A percentile compares a stretch with the other conserved stretches of the same genome.
phyloP scores from a whole-genome alignment of 2,113 vertebrate genomes.

The Oenanthe melanoleuca region DNA sequence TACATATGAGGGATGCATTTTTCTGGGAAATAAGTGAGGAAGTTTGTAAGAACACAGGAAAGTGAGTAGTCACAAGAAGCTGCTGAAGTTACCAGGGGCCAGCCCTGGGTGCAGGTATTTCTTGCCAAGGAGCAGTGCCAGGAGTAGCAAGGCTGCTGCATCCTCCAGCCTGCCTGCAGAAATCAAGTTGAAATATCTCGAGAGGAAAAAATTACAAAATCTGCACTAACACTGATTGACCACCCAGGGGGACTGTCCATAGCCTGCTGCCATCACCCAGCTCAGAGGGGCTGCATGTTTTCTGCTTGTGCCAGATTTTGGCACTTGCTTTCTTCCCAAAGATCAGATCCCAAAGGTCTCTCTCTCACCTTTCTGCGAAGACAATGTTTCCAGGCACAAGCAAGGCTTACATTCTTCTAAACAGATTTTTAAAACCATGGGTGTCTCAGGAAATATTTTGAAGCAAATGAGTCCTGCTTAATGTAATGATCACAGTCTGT shows the following conservation, averaged over 20 bases:
- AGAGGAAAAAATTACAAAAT: neutral
- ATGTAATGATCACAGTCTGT: neutral
- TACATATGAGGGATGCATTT: neutral
- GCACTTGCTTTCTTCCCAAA: neutral
- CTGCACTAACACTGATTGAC: fast-evolving
- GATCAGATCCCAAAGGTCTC: neutral
- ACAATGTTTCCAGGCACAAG: neutral
- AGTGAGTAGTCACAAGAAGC: neutral
- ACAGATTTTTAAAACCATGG: neutral
- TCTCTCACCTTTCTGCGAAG: neutral
- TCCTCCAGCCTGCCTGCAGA: fast-evolving
- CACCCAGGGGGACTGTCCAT: fast-evolving
- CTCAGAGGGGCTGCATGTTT: neutral
- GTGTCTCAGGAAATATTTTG: neutral
- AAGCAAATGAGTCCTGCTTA: neutral
- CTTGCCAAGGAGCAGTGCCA: neutral
- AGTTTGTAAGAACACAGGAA: neutral
- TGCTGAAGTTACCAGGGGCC: neutral
- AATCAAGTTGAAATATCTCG: neutral
- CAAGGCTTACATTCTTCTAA: neutral
- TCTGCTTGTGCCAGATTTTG: neutral
- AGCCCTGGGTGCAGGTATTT: neutral
- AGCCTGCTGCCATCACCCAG: neutral
- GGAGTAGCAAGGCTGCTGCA: neutral
- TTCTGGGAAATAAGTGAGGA: neutral